phyloP scores from a whole-genome alignment of 64 coral and sea anemone genomes.

The Montipora sp. region DNA sequence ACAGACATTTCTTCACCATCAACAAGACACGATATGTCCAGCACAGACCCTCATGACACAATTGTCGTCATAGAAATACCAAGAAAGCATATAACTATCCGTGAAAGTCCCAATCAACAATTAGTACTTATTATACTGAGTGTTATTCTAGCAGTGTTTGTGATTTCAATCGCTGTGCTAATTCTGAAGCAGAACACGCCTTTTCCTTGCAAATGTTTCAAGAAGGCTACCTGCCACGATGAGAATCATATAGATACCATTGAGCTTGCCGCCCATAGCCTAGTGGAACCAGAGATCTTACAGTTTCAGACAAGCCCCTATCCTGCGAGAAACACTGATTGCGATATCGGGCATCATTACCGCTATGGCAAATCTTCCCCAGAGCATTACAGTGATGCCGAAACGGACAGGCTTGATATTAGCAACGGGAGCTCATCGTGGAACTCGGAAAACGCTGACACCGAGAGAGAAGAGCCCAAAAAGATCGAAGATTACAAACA shows the following conservation, averaged over 20 bases:
- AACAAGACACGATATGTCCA: not conserved
- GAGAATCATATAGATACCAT: constrained; percentile 74
- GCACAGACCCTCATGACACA: not conserved
- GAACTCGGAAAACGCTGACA: constrained; percentile 70
- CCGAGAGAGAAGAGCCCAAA: constrained; percentile 10
- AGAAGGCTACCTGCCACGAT: constrained; percentile 61
- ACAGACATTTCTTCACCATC: not conserved
- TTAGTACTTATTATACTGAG: constrained; percentile 87
- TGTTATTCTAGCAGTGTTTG: constrained; percentile 84
- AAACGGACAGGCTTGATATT: constrained; percentile 80
- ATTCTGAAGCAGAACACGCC: constrained; percentile 76
- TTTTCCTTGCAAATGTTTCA: constrained; percentile 81
- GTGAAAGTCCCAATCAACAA: constrained; percentile 81
- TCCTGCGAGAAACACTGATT: constrained; percentile 40
- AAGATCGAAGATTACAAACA: constrained; percentile 62
- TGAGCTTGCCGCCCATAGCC: constrained; percentile 66
- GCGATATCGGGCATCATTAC: constrained; percentile 40
- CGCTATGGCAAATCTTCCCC: constrained; percentile 11
- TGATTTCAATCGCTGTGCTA: constrained; percentile 79
- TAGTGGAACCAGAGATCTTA: constrained; percentile 66
- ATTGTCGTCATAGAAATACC: constrained; percentile 78
- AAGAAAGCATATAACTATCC: constrained; percentile 86
- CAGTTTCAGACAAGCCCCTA: constrained; percentile 88
- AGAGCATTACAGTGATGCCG: constrained; percentile 49
- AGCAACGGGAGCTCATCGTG: constrained; percentile 71